Percentiles rank a stretch among this genome's conserved stretches.
Evolutionary conservation across 2,797 vertebrate genomes (phyloP).

Genomic region (Trachops cirrhosus): DNA sequence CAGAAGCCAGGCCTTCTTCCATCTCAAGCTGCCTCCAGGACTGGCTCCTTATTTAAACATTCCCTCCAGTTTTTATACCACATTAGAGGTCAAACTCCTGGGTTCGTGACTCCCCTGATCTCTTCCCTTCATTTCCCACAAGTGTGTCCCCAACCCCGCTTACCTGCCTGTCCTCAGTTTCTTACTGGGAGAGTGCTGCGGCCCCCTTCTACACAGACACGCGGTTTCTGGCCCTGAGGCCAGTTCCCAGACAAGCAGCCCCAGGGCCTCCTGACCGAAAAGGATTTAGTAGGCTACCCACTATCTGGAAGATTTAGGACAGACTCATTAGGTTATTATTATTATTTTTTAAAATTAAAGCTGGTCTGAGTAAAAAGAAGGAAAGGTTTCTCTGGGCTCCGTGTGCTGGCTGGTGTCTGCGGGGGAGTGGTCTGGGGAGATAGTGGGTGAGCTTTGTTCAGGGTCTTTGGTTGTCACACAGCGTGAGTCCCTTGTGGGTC

Average conservation of each 20-base stretch:
- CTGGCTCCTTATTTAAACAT: not conserved
- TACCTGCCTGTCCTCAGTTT: not conserved
- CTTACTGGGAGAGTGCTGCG: not conserved
- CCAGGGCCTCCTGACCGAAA: not conserved
- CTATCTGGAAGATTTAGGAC: conserved; percentile 15
- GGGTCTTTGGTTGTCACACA: not conserved
- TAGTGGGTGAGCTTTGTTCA: not conserved
- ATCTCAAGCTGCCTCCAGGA: not conserved
- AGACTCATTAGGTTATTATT: not conserved
- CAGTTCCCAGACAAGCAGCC: not conserved
- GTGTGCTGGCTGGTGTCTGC: conserved; percentile 53
- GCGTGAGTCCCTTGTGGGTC: not conserved
- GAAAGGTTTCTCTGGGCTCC: conserved; percentile 15
- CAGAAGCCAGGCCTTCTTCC: not conserved
- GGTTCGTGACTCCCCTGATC: not conserved
- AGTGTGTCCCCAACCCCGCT: not conserved
- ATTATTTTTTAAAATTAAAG: conserved; percentile 58
- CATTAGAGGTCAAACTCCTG: not conserved
- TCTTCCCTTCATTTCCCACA: not conserved
- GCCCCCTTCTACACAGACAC: not conserved
- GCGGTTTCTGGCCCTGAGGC: not conserved
- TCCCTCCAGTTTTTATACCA: not conserved
- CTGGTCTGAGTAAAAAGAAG: conserved; percentile 57
- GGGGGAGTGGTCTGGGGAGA: not conserved
- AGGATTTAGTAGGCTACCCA: not conserved